Base-by-base conservation (phyloP, 1,140 invertebrate genomes). In the Pectinophora gossypiella region DNA sequence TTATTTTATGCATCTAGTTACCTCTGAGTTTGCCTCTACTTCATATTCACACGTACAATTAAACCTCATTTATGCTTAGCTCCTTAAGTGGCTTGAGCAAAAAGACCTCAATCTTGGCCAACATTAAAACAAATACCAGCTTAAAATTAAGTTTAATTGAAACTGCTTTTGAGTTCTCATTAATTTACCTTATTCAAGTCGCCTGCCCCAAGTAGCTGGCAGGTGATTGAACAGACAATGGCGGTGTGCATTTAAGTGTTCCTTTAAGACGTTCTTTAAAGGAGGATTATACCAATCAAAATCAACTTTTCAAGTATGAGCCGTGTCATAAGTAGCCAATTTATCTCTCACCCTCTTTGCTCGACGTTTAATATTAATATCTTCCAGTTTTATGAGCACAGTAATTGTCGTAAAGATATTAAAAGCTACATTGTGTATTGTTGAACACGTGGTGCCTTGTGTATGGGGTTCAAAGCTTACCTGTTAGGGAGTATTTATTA, bases 401-500 rank as follows among this genome's bases (percentile, higher is more conserved):
- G 62, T 80, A 83, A 83, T 80, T 83, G 79, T 83, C 65, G 70
- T 48, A 56, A 55, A 50, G 9, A 72, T 80, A 83, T 80, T 83
- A 80, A 83, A 83, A 78, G 67, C 76, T 64, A 61, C 55, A 54
- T 65, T 32, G 27, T n/a, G 9, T 12, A 9, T 68, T 65, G 63
- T 71, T 57, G 54, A 45, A 52, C 74, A 77, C 74, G 72, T 78
- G 66, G 57, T 47, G 40, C 12, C 20, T 35, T 38, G 36, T 38
- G 42, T 44, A 44, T 10, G 42, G 42, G 27, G 27, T n/a, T 32
- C n/a, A 32, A n/a, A 12, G 9, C n/a, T 32, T 32, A 32, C 27
- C 27, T 32, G 27, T 32, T 32, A 32, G 27, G 27, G 27, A 32
- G 27, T 1, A 12, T 9, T 32, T 32, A 32, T 32, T 9, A 32